Evolutionary conservation across 1,140 invertebrate species (phyloP).

Genomic region (Cotesia typhae): DNA sequence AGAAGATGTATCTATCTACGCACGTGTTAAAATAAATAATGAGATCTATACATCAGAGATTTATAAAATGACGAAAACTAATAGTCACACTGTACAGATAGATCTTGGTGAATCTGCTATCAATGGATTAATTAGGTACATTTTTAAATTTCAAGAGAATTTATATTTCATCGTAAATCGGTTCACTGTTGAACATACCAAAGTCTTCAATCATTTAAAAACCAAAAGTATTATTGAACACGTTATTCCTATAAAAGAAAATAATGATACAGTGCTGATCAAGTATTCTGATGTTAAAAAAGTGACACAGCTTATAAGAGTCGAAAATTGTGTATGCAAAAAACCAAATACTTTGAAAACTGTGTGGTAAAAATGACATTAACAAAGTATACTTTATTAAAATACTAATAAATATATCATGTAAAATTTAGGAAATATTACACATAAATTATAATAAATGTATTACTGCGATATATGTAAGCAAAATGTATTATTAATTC

Average conservation of each 20-base stretch:
- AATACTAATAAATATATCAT: background rate
- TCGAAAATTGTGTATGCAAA: slow-evolving; percentile 31
- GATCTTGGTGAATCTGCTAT: slow-evolving; percentile 10
- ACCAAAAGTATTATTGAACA: slow-evolving; percentile 28
- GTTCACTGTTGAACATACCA: slow-evolving; percentile 34
- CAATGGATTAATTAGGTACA: slow-evolving; percentile 36
- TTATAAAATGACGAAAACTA: slow-evolving; percentile 42
- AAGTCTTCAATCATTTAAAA: slow-evolving; percentile 33
- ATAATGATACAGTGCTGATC: background rate
- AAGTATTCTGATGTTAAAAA: slow-evolving; percentile 24
- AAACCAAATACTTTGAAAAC: slow-evolving; percentile 21
- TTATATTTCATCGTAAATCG: slow-evolving; percentile 31
- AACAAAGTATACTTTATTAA: background rate
- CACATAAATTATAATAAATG: no score
- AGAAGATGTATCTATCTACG: slow-evolving; percentile 33
- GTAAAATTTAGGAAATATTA: no score
- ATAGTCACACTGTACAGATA: slow-evolving; percentile 39
- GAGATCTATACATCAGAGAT: slow-evolving; percentile 41
- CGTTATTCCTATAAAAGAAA: slow-evolving; percentile 27
- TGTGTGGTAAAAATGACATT: background rate
- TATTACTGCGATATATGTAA: no score
- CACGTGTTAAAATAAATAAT: slow-evolving; percentile 31
- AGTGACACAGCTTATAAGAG: slow-evolving; percentile 30
- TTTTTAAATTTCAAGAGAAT: slow-evolving; percentile 26
- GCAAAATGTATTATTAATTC: no score